Evolutionary conservation across 2,888 invertebrate species (phyloP).

Genomic region (Latrodectus elegans): DNA sequence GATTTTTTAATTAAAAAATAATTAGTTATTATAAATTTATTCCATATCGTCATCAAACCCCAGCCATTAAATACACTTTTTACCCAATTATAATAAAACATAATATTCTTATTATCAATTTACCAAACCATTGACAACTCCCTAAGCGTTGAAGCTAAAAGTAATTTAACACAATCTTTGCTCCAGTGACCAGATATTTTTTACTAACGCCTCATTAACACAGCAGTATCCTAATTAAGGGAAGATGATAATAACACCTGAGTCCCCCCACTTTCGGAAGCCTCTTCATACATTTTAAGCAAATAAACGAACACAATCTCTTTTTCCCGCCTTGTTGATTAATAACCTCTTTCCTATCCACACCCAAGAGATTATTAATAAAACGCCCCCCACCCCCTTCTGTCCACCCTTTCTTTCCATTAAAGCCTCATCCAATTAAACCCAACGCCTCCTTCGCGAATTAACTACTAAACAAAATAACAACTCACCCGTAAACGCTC

Average conservation of each 20-base stretch:
- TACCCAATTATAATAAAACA: not conserved
- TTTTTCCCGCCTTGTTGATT: conserved; percentile 33
- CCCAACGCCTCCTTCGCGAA: conserved; percentile 50
- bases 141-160: not conserved
- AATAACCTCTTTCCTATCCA: conserved; percentile 33
- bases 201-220: conserved; percentile 32
- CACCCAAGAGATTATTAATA: conserved; percentile 42
- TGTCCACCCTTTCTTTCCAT: conserved; percentile 36
- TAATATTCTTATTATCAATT: not conserved
- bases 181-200: not conserved
- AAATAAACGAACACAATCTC: conserved; percentile 35
- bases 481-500: conserved; percentile 21
- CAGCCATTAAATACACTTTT: not conserved
- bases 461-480: conserved; percentile 64
- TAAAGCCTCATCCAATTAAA: conserved; percentile 65
- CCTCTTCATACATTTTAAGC: conserved; percentile 11
- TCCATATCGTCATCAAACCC: too few species aligned
- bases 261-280: not conserved
- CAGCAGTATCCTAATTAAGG: conserved; percentile 27
- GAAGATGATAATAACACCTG: conserved; percentile 8
- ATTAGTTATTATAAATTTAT: too few species aligned
- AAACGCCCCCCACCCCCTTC: conserved; percentile 22
- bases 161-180: not conserved
- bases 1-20: too few species aligned
- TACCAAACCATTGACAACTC: not conserved